Evolutionary conservation across 23 tunicate species (phyloP).

Genomic region (Botrylloides violaceus): DNA sequence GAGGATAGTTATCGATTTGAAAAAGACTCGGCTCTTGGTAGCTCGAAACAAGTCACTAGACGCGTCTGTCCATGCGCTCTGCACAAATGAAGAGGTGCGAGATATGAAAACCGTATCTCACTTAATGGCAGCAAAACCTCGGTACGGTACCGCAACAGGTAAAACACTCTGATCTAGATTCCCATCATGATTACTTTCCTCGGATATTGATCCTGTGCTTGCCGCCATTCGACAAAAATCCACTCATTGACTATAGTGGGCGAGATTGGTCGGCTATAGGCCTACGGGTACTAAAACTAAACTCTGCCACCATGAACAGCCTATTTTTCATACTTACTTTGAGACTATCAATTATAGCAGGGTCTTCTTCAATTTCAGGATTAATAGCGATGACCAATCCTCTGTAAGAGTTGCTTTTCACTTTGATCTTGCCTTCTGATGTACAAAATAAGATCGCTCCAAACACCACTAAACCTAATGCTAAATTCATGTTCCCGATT

Average conservation of each 20-base stretch:
- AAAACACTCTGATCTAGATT: no score
- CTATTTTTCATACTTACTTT: slow-evolving; percentile 31
- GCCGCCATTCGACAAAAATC: no score
- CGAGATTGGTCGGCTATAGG: no score
- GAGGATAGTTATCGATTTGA: slow-evolving; percentile 40
- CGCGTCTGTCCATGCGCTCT: slow-evolving; percentile 55
- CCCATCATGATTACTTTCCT: no score
- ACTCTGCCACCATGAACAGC: no score
- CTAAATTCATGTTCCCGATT: neutral
- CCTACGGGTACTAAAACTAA: no score
- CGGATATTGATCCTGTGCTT: no score
- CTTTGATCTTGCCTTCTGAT: slow-evolving; percentile 6
- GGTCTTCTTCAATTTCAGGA: slow-evolving; percentile 57
- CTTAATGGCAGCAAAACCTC: no score
- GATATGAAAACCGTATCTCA: no score
- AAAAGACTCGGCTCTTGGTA: slow-evolving; percentile 51
- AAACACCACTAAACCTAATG: neutral
- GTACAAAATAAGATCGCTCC: neutral
- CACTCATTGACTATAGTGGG: no score
- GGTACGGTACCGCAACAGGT: no score
- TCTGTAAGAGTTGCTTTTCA: slow-evolving; percentile 36
- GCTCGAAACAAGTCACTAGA: slow-evolving; percentile 31
- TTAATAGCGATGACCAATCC: slow-evolving; percentile 82
- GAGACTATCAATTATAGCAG: slow-evolving; percentile 22
- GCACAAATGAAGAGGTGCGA: neutral